phyloP scores from a whole-genome alignment of 2,113 vertebrate genomes.

The Tachysurus vachellii region DNA sequence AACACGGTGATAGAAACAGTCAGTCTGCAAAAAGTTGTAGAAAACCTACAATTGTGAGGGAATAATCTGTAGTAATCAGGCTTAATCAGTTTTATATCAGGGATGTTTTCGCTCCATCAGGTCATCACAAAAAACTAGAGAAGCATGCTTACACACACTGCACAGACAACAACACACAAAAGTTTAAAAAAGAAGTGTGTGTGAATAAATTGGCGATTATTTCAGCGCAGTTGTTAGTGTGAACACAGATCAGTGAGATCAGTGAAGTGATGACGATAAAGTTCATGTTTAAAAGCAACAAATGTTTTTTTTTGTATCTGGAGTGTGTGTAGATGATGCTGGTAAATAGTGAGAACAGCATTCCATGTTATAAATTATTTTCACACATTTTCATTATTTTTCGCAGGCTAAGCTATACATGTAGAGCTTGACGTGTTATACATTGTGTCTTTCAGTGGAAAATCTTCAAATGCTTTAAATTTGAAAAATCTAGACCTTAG shows the following conservation, averaged over 20 bases:
- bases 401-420: background rate
- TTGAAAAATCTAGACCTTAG: background rate
- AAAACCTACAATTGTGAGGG: background rate
- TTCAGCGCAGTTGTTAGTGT: background rate
- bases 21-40: background rate
- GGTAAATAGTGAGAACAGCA: background rate
- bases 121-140: background rate
- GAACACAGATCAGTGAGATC: background rate
- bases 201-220: background rate
- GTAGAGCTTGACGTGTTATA: background rate
- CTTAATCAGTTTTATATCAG: background rate
- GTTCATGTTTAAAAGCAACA: background rate
- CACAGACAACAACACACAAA: background rate
- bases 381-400: no score
- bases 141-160: background rate
- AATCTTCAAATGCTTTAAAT: background rate
- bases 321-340: background rate
- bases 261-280: background rate
- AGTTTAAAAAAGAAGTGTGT: background rate
- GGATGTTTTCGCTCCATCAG: background rate
- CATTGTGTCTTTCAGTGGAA: background rate
- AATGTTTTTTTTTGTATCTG: background rate
- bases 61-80: background rate
- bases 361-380: background rate
- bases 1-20: background rate